phyloP scores from a whole-genome alignment of 1,140 invertebrate species.

The Fopius arisanus region DNA sequence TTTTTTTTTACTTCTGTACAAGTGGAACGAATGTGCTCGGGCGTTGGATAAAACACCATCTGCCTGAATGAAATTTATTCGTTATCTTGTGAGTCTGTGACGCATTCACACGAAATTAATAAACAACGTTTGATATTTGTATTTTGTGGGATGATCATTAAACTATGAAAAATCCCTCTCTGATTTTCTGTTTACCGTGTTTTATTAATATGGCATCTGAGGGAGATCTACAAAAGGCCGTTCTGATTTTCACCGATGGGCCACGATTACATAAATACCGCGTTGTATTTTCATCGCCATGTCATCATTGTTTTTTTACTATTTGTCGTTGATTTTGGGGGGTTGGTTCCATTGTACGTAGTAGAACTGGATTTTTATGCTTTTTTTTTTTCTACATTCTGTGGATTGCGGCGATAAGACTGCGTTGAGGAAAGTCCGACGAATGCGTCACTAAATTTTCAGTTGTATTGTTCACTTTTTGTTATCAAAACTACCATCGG shows the following conservation, averaged over 20 bases:
- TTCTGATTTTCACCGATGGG: background rate
- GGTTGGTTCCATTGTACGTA: background rate
- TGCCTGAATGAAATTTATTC: background rate
- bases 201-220: background rate
- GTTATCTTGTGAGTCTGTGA: background rate
- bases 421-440: background rate
- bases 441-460: background rate
- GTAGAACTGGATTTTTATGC: background rate
- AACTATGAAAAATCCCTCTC: background rate
- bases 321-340: background rate
- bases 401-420: background rate
- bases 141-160: background rate
- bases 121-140: background rate
- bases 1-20: background rate
- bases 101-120: background rate
- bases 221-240: background rate
- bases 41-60: slow-evolving; percentile 5
- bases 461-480: background rate
- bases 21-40: slow-evolving; percentile 5
- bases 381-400: background rate
- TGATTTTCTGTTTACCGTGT: background rate
- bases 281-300: background rate
- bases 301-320: background rate
- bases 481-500: background rate
- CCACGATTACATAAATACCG: slow-evolving; percentile 2